Conservation (phyloP, 2,888 invertebrate species). For the Hetaerina titia region DNA sequence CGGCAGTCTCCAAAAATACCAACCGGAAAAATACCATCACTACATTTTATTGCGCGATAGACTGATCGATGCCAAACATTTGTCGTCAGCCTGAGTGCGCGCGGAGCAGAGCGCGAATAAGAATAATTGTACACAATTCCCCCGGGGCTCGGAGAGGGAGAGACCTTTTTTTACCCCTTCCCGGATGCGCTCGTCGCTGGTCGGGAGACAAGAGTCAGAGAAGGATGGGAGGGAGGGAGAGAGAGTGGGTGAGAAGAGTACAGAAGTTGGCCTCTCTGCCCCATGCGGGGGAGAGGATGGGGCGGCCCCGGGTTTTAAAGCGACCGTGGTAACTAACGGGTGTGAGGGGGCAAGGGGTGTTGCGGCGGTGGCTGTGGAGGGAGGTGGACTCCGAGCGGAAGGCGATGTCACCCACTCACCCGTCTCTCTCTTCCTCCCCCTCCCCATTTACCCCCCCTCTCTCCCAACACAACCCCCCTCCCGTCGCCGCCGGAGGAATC, state of each 20-base stretch:
- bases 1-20: too few species aligned
- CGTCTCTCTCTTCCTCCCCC: background rate
- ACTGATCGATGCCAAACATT: background rate
- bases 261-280: background rate
- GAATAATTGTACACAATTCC: background rate
- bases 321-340: background rate
- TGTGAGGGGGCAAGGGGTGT: background rate
- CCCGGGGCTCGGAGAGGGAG: background rate
- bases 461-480: background rate
- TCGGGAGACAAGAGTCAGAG: background rate
- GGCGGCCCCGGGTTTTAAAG: background rate
- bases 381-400: background rate
- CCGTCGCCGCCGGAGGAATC: background rate
- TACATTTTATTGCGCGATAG: background rate
- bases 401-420: conserved; percentile 12
- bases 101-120: background rate
- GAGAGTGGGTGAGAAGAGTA: background rate
- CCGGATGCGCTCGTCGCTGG: background rate
- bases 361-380: background rate
- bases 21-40: too few species aligned
- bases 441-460: background rate
- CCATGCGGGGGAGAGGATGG: background rate
- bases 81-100: too few species aligned
- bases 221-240: too few species aligned
- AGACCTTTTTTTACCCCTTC: background rate